Base-by-base conservation (phyloP, 2,113 vertebrate species). In the Gambusia affinis region DNA sequence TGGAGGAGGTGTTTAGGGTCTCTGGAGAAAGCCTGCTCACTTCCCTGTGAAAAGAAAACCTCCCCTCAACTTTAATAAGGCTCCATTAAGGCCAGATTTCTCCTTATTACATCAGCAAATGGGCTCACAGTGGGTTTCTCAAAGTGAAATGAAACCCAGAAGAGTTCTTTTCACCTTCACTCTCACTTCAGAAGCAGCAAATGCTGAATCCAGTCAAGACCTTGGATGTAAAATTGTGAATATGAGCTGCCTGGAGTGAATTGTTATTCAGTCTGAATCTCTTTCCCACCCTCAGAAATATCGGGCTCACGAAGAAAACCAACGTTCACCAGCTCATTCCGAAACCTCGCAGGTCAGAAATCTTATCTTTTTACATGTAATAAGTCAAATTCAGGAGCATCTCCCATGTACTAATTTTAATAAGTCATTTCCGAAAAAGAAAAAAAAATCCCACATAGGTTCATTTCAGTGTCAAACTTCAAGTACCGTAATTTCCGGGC, bases 281-380 rank as follows among this genome's bases (percentile, higher is more conserved):
- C 64, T 64, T 85, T 93, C 93, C 94, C 90, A 11, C 24, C 29
- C 70, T 22, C 91, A 97, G 97, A 95, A 96, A 95, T 92, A 94
- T 94, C 92, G 95, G 94, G 93, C 95, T 94, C 88, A 94, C 95
- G 84, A 95, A 96, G 95, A 96, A 96, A 94, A 95, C 94, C 91
- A 95, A 93, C 90, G 92, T 93, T 87, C 95, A 95, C 88, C 94
- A 87, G 88, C 94, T 96, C 92, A 92, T 95, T 90, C 95, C 95
- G 79, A 96, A 96, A 94, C 95, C 95, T 74, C 96, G 95, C 95
- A 96, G 97, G 97, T 98, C 94, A 93, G 96, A 96, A 70, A 87
- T 72, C 63, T 79, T 80, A 68, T 51, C 22, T 64, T 1, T 5
- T 17, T n/a, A 17, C 69, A 67, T n/a, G 47, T 22, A 8, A 24